Evolutionary conservation across 2,888 invertebrate genomes (phyloP), one percentile per base, ranked within the genome.

Genomic region (Papilio protenor): DNA sequence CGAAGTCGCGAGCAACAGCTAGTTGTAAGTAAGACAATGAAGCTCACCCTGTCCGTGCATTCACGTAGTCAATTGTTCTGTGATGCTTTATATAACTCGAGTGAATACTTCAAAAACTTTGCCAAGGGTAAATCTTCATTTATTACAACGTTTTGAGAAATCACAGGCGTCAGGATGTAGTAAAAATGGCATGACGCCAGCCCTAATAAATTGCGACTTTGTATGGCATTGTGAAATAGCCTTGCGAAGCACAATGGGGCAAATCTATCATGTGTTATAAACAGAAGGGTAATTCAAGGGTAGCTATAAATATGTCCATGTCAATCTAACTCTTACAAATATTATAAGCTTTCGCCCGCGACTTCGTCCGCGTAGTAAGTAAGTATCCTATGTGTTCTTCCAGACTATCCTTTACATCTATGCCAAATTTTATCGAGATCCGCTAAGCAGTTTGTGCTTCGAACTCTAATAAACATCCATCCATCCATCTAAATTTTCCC

Each of bases 101-200:
- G 59, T 73, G 70, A 74, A 74, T 70, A 70, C 57, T 74, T 77
- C 73, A 73, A 64, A 80, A 80, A 80, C 70, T 77, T 77, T 70
- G 77, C 75, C 40, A 73, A 70, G 77, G 73, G 70, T 70, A 77
- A 74, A 80, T 79, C 77, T 73, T 77, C 77, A 80, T 79, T 59
- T 76, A 77, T 80, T 80, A 52, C 76, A 40, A 64, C 71, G 77
- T 74, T 74, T 72, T 74, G 79, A 78, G 74, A 78, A 79, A 79
- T 78, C 55, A 74, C 77, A 57, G 73, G 33, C 76, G 76, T 78
- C 76, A 73, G 33, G n/a, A 70, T 45, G 77, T 45, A 49, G 59
- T 73, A 79, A 71, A 78, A 79, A 79, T 79, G 76, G 79, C 79
- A 76, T 73, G 73, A 69, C 73, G 79, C 77, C 79, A 79, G 76